phyloP scores from a whole-genome alignment of 2,113 vertebrate species.

The Cryptotis parvus region DNA sequence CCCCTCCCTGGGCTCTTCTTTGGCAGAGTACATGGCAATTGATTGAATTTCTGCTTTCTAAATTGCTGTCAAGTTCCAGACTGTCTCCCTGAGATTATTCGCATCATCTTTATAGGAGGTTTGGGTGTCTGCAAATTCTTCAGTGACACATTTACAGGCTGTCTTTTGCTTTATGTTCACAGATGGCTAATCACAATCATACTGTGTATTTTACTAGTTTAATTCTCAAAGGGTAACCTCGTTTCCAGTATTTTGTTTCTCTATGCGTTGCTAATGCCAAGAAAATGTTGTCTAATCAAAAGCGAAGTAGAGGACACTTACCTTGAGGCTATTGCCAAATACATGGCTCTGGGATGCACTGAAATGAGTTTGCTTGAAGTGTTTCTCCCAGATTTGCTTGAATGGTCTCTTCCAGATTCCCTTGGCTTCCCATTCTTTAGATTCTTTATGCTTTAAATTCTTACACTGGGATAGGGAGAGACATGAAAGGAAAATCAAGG shows the following conservation, averaged over 20 bases:
- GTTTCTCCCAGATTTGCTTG: constrained; percentile 35
- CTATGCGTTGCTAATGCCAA: not conserved
- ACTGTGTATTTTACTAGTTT: constrained; percentile 60
- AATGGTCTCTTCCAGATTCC: too few relatives aligned
- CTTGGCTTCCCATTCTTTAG: not conserved
- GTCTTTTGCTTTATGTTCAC: constrained; percentile 67
- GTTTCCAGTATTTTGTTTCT: constrained; percentile 34
- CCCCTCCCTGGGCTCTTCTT: not conserved
- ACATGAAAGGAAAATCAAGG: not conserved
- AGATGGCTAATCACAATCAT: constrained; percentile 70
- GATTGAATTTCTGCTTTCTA: constrained; percentile 57
- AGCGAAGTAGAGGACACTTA: not conserved
- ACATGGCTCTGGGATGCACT: not conserved
- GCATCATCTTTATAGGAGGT: constrained; percentile 70
- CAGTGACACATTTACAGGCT: constrained; percentile 62
- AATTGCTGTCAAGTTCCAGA: constrained; percentile 62
- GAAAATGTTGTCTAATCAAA: not conserved
- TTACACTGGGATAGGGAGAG: not conserved
- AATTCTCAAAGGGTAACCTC: constrained; percentile 62
- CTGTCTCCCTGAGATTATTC: constrained; percentile 56
- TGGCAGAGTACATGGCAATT: not conserved
- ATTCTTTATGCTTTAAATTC: constrained; percentile 2
- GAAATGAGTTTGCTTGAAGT: not conserved
- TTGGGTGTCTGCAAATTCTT: constrained; percentile 68
- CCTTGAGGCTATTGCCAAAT: not conserved